Base-by-base conservation (phyloP, 2,113 vertebrate species). In the Morone saxatilis region DNA sequence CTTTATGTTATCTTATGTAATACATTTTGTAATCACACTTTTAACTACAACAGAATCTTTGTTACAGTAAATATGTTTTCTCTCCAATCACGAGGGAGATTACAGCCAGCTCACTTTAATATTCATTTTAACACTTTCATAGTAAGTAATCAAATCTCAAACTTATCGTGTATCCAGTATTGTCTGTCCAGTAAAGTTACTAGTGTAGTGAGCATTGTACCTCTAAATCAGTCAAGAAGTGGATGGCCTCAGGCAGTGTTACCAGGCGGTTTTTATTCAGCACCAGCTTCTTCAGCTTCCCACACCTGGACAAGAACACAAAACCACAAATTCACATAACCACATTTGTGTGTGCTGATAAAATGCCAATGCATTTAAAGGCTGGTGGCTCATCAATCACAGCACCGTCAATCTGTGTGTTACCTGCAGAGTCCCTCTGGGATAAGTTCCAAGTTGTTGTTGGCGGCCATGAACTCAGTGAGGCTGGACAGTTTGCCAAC, bases 401-500 rank as follows among this genome's bases (percentile, higher is more conserved):
- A 45, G 38, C 47, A 53, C 2, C 11, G 7, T 53, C 11, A 68
- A 40, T 62, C 47, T 25, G 47, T 41, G 36, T 2, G 54, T 77
- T 36, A 99, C 98, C 98, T 97, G 96, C 98, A 99, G 47, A 99
- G 95, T 36, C 98, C 98, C 81, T 99, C 98, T 0, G 98, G 98
- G 81, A 99, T 96, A 48, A 99, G 96, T 77, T 99, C 98, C 88
- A 99, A 93, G 94, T 98, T 99, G 93, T 99, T 99, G 94, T 98
- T 97, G 16, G 98, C 97, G 0, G 98, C 98, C 98, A 99, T 98
- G 89, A 99, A 99, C 93, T 99, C 98, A 62, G 96, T 96, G 5
- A 99, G 95, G 90, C 80, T 96, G 84, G 80, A 53, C 51, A 99
- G 96, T 89, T 99, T 99, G 72, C 98, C 98, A 0, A 99, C 96